Base-by-base conservation (phyloP, 2,888 invertebrate species). In the Agrochola macilenta region DNA sequence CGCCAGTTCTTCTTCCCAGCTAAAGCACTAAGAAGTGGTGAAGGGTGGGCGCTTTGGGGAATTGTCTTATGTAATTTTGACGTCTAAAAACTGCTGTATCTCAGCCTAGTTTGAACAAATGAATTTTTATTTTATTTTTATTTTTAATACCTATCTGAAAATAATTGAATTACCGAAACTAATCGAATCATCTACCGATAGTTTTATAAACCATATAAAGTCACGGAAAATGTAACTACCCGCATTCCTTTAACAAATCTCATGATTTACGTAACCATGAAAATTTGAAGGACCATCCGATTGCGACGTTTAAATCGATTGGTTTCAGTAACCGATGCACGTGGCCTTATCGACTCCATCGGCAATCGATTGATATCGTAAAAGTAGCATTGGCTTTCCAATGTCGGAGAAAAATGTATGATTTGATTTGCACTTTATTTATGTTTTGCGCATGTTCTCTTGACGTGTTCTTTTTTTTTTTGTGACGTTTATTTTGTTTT, bases 291-390 rank as follows among this genome's bases (percentile, higher is more conserved):
- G 78, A 79, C 72, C 77, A 54, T 75, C 57, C 82, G 77, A 83
- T 85, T 78, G 78, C 74, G 43, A 74, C 81, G 79, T 77, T 71
- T 20, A 43, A 90, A 90, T 90, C 84, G 85, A 91, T 91, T 91
- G 17, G 90, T 58, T 79, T 69, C 83, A 73, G 79, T 70, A 61
- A 68, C 71, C 73, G 69, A 84, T 79, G 84, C 90, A 91, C 88
- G 89, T 89, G 89, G 83, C 82, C 70, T 81, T 86, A 88, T 86
- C 87, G 82, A 84, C 82, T 69, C 61, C 66, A 80, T 79, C 74
- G 71, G 68, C 58, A 39, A 77, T 71, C 81, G 74, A 85, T 80
- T 78, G 60, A 69, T 69, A 85, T 84, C 77, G 61, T 87, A 78
- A 82, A 85, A 86, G 74, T 83, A 76, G 76, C 75, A 72, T 80